Percentiles rank a stretch among this genome's conserved stretches.
These are phyloP conservation scores for Psittacula echo DNA, from an alignment of 2,797 vertebrate genomes.

Conservation along the genomic window DNA sequence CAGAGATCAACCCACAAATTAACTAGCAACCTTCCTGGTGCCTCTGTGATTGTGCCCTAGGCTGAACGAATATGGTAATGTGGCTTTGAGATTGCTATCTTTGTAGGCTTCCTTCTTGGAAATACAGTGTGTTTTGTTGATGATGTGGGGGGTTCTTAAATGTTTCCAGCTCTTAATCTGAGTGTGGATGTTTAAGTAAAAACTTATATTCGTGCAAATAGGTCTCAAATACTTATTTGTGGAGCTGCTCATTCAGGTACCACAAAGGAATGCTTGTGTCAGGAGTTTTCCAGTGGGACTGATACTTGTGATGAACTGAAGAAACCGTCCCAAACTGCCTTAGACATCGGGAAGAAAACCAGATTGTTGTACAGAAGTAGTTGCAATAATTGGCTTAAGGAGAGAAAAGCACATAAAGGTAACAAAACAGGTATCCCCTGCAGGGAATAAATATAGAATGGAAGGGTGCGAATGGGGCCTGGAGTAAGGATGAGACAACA, in stretches of 20 bases:
- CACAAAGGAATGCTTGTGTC: neutral
- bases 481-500: neutral
- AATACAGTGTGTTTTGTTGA: neutral
- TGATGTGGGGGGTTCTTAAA: neutral
- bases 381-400: neutral
- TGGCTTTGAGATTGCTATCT: neutral
- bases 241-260: neutral
- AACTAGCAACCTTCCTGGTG: neutral
- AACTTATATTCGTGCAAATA: neutral
- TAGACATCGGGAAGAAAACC: neutral
- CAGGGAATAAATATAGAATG: neutral
- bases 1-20: neutral
- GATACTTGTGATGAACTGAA: neutral
- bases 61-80: neutral
- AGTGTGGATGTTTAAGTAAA: neutral
- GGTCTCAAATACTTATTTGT: neutral
- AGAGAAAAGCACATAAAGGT: neutral
- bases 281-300: neutral
- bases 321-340: neutral
- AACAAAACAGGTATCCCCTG: neutral
- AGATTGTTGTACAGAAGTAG: neutral
- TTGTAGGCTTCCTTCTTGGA: neutral
- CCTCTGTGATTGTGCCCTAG: neutral
- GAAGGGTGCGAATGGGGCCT: neutral
- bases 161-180: neutral